phyloP scores from a whole-genome alignment of 2,797 vertebrate species.

The Xenopus petersii region DNA sequence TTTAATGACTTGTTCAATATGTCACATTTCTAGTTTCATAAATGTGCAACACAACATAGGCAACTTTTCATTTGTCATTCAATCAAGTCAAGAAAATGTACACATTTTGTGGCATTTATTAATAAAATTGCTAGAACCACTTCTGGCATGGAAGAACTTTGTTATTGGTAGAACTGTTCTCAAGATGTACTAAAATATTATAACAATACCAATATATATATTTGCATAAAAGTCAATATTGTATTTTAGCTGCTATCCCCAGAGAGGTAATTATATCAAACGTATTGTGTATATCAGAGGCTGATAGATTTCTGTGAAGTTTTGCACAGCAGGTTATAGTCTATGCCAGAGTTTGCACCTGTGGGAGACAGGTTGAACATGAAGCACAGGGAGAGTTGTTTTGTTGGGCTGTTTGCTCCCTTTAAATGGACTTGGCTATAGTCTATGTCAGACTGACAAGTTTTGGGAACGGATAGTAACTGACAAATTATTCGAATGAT shows the following conservation, averaged over 20 bases:
- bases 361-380: no score
- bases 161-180: not conserved
- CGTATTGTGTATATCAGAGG: no score
- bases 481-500: no score
- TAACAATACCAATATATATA: not conserved
- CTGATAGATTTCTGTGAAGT: no score
- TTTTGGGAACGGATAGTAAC: no score
- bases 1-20: conserved; percentile 44
- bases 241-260: not conserved
- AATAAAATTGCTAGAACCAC: not conserved
- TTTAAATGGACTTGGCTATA: no score
- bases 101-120: conserved; percentile 8
- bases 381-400: no score
- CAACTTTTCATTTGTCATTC: conserved; percentile 35
- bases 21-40: conserved; percentile 40
- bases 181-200: not conserved
- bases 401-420: no score
- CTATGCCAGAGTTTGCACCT: no score
- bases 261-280: not conserved
- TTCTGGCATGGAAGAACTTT: not conserved
- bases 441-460: no score
- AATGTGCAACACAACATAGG: conserved; percentile 24
- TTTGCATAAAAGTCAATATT: not conserved
- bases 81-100: conserved; percentile 10
- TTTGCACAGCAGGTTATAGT: no score